Base-by-base conservation (phyloP, 2,797 vertebrate species). In the Pseudomugil tenellus region DNA sequence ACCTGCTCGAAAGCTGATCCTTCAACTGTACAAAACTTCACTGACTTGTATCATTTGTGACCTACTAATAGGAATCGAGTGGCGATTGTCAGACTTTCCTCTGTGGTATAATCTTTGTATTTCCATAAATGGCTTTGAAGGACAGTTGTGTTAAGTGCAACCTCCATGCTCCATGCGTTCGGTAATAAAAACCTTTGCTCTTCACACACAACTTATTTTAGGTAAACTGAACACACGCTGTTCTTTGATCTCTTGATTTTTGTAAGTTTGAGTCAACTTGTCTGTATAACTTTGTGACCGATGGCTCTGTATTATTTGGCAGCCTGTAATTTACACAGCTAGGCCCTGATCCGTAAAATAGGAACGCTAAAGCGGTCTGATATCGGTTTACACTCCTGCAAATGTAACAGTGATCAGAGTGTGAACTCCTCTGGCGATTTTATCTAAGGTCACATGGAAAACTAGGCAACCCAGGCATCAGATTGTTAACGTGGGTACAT, bases 81-180 rank as follows among this genome's bases (percentile, higher is more conserved):
- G 79, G 90, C 93, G 92, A 94, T 94, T 94, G 94, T 95, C 94
- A 91, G 87, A 91, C 91, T 90, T 90, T n/a, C 88, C 83, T 87
- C 89, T 91, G 88, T 91, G 89, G 87, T 81, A 60, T 86, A 84
- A 85, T 89, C 84, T 91, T 85, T 87, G 88, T 87, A 85, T 89
- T 80, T 91, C 85, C 89, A 67, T 85, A 85, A 91, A 94, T 94
- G 93, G 94, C 93, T 95, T 93, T 92, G 92, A 90, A 92, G 86
- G 87, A 91, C 87, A 89, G 88, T 89, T 87, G 87, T 88, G 79
- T 87, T n/a, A 88, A 86, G 90, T 90, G 90, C 91, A 92, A 92
- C 85, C 86, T 77, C 79, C 84, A 83, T 32, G 71, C 61, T 87
- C 84, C 82, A 68, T 91, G 91, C 90, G 91, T 89, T 91, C 81